Evolutionary conservation across 2,888 invertebrate species (phyloP), one percentile per base, ranked within the genome.

Genomic region (Cheilosia urbana): DNA sequence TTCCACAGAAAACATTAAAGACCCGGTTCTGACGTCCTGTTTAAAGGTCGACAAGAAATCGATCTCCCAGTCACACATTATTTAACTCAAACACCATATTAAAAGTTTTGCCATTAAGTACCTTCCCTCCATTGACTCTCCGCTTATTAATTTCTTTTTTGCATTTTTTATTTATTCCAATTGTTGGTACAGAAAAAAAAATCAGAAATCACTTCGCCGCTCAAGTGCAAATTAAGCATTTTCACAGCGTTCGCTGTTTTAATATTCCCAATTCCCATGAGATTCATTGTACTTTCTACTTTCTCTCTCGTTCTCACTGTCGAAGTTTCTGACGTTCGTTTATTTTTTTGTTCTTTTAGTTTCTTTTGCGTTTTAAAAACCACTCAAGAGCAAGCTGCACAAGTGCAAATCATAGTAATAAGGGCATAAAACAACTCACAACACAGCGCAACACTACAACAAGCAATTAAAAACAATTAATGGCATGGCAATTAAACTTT

Each of bases 381-480:
- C 80, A 76, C 47, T 76, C 53, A 57, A 76, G 71, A 71, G 55
- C 55, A 30, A 51, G 49, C 66, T 85, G 75, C 45, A 84, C 65
- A 21, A 58, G 69, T 80, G 80, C 76, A 85, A 85, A 85, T 80
- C 85, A 77, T 77, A 71, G 76, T 76, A 80, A 80, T 77, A 81
- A 77, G 76, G 62, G 80, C 85, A 72, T 72, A 66, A 79, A 80
- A 62, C 57, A 81, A 55, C 55, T 19, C 47, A 30, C 17, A 65
- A 51, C 58, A 51, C 51, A 53, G 40, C 58, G 37, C 75, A 72
- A 57, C 72, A 62, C 58, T 49, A 69, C 78, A 78, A 68, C 72
- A 72, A 66, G 66, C 85, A 81, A 85, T 85, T 85, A 85, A 80
- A 85, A 85, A 73, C 85, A 85, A 85, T 85, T 85, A 85, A 85